Base-by-base conservation (phyloP, 2,113 vertebrate genomes). In the Centropristis striata region DNA sequence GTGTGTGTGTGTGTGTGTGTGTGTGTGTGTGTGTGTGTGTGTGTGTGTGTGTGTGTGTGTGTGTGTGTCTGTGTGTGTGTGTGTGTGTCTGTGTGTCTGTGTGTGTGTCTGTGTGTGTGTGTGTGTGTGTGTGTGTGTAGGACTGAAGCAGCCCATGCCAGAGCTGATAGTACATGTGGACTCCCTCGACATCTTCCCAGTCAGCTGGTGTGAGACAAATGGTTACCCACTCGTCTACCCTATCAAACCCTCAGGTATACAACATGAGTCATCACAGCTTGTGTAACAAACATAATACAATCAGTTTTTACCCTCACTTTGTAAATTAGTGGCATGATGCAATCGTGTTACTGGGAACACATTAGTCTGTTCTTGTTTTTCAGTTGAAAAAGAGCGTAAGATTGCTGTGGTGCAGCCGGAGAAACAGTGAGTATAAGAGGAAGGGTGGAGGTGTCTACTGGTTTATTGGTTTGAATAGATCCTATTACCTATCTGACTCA, bases 121-220 rank as follows among this genome's bases (percentile, higher is more conserved):
- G 8, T 70, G 28, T n/a, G n/a, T n/a, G n/a, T n/a, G 1, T 70
- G 28, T 75, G 18, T 64, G 20, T 88, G 51, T 90, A 99, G 98
- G 98, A 81, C 94, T 96, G 76, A 98, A 97, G 93, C 96, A 97
- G 69, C 93, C 98, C 2, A 54, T 97, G 85, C 97, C 96, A 63
- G 98, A 99, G 86, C 94, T 96, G 79, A 98, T 99, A 70, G 96
- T 97, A 88, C 97, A 96, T 37, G 95, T 97, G 86, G 98, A 99
- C 77, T 99, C 98, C 4, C 97, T 98, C 85, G 96, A 99, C 90
- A 97, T 99, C 84, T 99, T 99, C 90, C 98, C 98, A 57, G 94
- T 98, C 90, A 97, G 98, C 85, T 99, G 98, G 98, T 99, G 98
- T 94, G 98, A 99, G 84, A 98, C 97, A 10, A 99, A 98, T n/a